Percentiles rank a stretch among this genome's conserved stretches.
These are phyloP conservation scores for Anolis apletophallus DNA, from an alignment of 2,797 vertebrate species.

Conservation along the genomic window DNA sequence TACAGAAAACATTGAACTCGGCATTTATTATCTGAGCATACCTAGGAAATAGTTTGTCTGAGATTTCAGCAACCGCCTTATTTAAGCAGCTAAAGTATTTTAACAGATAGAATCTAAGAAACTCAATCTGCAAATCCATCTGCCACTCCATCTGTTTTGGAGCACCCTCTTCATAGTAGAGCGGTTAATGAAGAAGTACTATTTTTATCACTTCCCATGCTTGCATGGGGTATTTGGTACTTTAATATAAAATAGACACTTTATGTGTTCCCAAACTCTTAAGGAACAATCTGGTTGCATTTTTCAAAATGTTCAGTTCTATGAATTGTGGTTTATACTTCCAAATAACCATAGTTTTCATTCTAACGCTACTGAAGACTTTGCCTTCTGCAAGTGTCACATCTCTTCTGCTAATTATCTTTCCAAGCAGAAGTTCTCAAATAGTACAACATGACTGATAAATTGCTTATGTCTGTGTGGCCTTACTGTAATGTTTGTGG, in stretches of 20 bases:
- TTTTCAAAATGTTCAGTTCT: not conserved
- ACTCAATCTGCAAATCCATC: constrained; percentile 87
- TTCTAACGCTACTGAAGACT: not conserved
- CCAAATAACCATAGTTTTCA: constrained; percentile 25
- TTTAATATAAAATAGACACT: constrained; percentile 38
- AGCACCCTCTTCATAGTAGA: constrained; percentile 46
- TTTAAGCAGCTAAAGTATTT: constrained; percentile 62
- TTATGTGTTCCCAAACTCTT: constrained; percentile 1
- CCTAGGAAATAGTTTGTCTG: constrained; percentile 50
- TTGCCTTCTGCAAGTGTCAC: not conserved
- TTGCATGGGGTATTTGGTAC: not conserved
- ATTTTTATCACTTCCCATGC: constrained; percentile 61
- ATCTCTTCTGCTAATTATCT: not conserved
- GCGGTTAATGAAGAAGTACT: constrained; percentile 68
- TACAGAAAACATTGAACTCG: constrained; percentile 49
- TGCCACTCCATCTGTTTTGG: constrained; percentile 91
- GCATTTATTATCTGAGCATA: constrained; percentile 48
- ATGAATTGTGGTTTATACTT: not conserved
- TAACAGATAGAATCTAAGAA: constrained; percentile 77
- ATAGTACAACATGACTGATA: not conserved
- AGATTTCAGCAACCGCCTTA: constrained; percentile 59
- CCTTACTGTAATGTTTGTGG: not conserved
- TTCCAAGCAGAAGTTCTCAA: not conserved
- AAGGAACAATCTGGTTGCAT: not conserved
- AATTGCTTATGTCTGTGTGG: not conserved